Percentiles rank a stretch among this genome's conserved stretches.
These are phyloP conservation scores for Psittacus erithacus DNA, from an alignment of 2,113 vertebrate genomes.

Conservation along the genomic window DNA sequence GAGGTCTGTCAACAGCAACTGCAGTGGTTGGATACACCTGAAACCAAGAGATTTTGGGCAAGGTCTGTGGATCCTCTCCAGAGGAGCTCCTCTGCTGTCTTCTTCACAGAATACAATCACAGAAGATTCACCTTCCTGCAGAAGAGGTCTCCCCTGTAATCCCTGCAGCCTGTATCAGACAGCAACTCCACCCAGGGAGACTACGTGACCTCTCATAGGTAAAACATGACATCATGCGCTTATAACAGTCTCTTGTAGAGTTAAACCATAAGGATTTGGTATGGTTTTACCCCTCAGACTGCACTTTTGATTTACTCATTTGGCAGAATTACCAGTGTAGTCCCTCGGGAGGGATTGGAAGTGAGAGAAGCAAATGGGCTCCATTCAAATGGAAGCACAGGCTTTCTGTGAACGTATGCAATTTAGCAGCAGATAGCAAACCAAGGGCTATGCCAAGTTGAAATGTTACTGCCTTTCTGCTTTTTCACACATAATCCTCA, in stretches of 20 bases:
- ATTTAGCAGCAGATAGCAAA: not conserved
- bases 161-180: not conserved
- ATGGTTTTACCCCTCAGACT: not conserved
- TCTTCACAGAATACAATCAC: not conserved
- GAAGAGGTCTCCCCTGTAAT: not conserved
- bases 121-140: not conserved
- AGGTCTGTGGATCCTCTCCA: not conserved
- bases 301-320: not conserved
- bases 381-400: not conserved
- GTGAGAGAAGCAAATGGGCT: not conserved
- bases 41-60: not conserved
- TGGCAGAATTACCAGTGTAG: not conserved
- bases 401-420: not conserved
- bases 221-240: not conserved
- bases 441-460: not conserved
- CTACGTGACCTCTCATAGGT: rapidly evolving
- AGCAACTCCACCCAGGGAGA: not conserved
- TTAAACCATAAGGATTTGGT: not conserved
- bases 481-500: not conserved
- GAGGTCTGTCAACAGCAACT: not conserved
- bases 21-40: not conserved
- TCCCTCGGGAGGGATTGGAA: not conserved
- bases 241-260: not conserved
- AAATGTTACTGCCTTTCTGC: not conserved
- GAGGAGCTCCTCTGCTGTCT: not conserved